Evolutionary conservation across 2,888 invertebrate genomes (phyloP).

Genomic region (Linnaemya vulpina): DNA sequence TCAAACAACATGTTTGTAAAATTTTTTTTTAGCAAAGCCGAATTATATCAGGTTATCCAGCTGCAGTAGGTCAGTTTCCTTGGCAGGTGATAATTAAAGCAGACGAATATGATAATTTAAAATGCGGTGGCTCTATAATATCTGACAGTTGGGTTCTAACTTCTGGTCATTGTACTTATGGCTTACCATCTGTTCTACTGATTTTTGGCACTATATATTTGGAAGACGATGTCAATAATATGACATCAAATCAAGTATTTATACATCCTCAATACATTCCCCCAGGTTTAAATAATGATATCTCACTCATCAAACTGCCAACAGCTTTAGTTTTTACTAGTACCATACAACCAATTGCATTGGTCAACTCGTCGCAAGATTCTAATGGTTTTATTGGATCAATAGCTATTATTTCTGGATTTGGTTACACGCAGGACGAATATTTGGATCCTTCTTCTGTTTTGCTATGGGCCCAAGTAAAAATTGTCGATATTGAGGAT

Average conservation of each 20-base stretch:
- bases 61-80: conserved; percentile 78
- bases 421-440: conserved; percentile 79
- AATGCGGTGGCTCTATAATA: conserved; percentile 81
- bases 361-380: conserved; percentile 73
- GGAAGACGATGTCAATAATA: conserved; percentile 72
- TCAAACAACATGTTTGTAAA: neutral
- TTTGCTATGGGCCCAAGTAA: conserved; percentile 77
- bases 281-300: conserved; percentile 78
- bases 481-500: conserved; percentile 77
- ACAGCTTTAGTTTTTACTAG: conserved; percentile 73
- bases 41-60: conserved; percentile 77
- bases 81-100: conserved; percentile 81
- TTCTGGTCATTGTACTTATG: conserved; percentile 80
- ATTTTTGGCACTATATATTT: conserved; percentile 78
- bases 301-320: conserved; percentile 78
- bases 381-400: conserved; percentile 75
- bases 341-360: conserved; percentile 76
- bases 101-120: conserved; percentile 76
- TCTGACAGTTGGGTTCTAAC: conserved; percentile 79
- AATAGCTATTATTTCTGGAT: conserved; percentile 77
- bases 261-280: conserved; percentile 79
- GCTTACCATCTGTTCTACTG: conserved; percentile 74
- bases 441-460: conserved; percentile 77
- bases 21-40: conserved; percentile 74
- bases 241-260: conserved; percentile 76